A percentile compares a stretch with the other conserved stretches of the same genome.
These are phyloP conservation scores for Zosterops pallidus DNA, from an alignment of 2,113 vertebrate species.

Conservation along the genomic window DNA sequence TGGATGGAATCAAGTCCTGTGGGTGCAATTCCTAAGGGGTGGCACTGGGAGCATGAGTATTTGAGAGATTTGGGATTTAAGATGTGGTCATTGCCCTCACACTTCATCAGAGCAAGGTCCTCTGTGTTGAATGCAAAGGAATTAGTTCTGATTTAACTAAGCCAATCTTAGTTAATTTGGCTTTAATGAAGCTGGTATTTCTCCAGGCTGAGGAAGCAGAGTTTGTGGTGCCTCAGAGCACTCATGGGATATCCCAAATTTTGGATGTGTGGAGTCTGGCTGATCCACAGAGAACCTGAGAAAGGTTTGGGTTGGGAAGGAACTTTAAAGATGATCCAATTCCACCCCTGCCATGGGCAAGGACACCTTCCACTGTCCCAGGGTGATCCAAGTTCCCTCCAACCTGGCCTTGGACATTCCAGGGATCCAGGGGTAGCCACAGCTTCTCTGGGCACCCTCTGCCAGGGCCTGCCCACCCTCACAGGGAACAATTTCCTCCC, in stretches of 20 bases:
- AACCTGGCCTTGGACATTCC: accelerated
- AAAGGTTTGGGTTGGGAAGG: neutral
- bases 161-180: neutral
- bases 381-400: accelerated
- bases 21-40: too few species aligned
- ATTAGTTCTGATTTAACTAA: neutral
- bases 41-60: too few species aligned
- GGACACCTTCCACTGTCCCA: accelerated
- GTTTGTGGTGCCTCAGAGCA: too few species aligned
- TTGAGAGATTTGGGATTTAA: neutral
- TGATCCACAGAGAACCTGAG: neutral
- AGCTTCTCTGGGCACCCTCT: too few species aligned
- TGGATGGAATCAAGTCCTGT: too few species aligned
- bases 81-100: accelerated
- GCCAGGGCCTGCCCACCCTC: accelerated
- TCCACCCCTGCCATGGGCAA: accelerated
- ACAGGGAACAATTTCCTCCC: neutral
- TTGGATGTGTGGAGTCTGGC: accelerated
- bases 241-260: accelerated
- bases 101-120: neutral
- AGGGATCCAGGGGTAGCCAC: neutral
- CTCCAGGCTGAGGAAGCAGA: too few species aligned
- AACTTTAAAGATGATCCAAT: too few species aligned
- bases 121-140: neutral
- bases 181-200: neutral